These are phyloP conservation scores for Sander vitreus DNA, from an alignment of 2,113 vertebrate genomes.

Conservation along the genomic window DNA sequence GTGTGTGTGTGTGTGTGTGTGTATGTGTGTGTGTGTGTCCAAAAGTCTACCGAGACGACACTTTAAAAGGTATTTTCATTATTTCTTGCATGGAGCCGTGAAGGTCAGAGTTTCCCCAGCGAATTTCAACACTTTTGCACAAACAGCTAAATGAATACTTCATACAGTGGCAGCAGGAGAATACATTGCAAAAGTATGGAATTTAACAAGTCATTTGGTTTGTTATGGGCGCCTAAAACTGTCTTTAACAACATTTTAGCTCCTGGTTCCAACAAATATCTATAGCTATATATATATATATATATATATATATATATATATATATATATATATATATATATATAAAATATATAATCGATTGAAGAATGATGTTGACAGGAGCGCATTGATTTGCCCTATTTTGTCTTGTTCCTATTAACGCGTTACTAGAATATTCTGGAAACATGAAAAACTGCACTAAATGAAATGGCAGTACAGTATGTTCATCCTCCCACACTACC, in stretches of 20 bases:
- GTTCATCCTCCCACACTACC: not conserved
- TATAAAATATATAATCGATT: not conserved
- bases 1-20: conserved; percentile 6
- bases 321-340: too few species aligned
- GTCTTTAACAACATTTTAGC: conserved; percentile 8
- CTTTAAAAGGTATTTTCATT: conserved; percentile 68
- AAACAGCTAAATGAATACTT: conserved; percentile 61
- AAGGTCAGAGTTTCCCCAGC: conserved; percentile 56
- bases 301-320: too few species aligned
- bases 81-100: conserved; percentile 56
- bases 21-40: conserved; percentile 15
- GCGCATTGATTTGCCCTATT: not conserved
- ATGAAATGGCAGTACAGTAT: not conserved
- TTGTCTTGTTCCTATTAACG: not conserved
- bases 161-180: conserved; percentile 41
- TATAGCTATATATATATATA: too few species aligned
- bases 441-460: not conserved
- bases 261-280: conserved; percentile 10
- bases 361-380: conserved; percentile 4
- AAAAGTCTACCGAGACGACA: conserved; percentile 41
- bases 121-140: conserved; percentile 39
- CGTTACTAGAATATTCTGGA: not conserved
- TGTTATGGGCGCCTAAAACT: conserved; percentile 12
- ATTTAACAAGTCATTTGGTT: conserved; percentile 34
- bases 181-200: conserved; percentile 15